phyloP scores from a whole-genome alignment of 2,797 vertebrate genomes.

The Babyrousa celebensis region DNA sequence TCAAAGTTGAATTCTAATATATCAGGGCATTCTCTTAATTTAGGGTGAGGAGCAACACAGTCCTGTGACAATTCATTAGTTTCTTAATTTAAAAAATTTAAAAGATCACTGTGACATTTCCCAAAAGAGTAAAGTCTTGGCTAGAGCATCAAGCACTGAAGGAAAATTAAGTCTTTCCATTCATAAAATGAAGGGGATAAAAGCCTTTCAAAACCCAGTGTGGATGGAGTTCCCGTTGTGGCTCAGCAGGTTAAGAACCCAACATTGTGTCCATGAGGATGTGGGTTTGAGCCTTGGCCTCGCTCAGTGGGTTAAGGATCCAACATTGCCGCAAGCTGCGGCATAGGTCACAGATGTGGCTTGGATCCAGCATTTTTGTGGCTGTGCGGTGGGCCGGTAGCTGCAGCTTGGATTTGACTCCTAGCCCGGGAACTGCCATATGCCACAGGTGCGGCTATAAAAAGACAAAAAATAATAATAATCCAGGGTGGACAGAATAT shows the following conservation, averaged over 20 bases:
- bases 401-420: too few relatives aligned
- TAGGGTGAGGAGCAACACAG: constrained; percentile 58
- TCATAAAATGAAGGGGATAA: constrained; percentile 76
- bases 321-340: too few relatives aligned
- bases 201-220: constrained; percentile 59
- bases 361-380: too few relatives aligned
- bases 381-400: too few relatives aligned
- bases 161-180: constrained; percentile 67
- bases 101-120: constrained; percentile 67
- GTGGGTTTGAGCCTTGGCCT: too few relatives aligned
- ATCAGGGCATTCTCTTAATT: constrained; percentile 54
- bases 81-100: constrained; percentile 71
- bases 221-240: too few relatives aligned
- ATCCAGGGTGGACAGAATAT: background rate
- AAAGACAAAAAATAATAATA: background rate
- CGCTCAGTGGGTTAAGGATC: too few relatives aligned
- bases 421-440: too few relatives aligned
- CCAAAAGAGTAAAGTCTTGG: constrained; percentile 77
- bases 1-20: constrained; percentile 69
- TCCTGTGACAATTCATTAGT: constrained; percentile 57
- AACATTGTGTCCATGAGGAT: too few relatives aligned
- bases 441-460: too few relatives aligned
- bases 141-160: constrained; percentile 72
- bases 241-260: too few relatives aligned
- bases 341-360: too few relatives aligned